Conservation (phyloP, 2,113 vertebrate species). For the Columba livia region DNA sequence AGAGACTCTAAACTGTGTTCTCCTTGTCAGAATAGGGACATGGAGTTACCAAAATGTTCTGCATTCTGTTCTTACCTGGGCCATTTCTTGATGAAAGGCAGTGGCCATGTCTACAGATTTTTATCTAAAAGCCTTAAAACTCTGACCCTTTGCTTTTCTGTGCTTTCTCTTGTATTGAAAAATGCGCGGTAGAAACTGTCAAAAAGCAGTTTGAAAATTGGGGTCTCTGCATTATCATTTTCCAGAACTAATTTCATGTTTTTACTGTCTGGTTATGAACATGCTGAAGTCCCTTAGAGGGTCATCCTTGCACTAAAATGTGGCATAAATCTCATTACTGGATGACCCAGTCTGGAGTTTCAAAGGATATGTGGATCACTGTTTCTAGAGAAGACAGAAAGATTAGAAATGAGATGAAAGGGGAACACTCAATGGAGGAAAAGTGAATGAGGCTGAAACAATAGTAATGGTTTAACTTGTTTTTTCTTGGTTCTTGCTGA, state of each 20-base stretch:
- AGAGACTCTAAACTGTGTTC: neutral
- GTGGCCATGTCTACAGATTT: neutral
- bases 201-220: neutral
- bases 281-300: neutral
- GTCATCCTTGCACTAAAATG: neutral
- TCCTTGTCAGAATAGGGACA: neutral
- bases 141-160: neutral
- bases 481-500: neutral
- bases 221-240: neutral
- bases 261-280: neutral
- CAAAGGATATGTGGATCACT: neutral
- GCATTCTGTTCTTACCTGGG: neutral
- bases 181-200: neutral
- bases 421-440: neutral
- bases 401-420: neutral
- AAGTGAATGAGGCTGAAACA: neutral
- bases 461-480: neutral
- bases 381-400: neutral
- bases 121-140: neutral
- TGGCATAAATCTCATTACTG: neutral
- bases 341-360: neutral
- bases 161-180: neutral
- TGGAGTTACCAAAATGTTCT: neutral
- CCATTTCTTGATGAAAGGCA: neutral
- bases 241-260: neutral